These are phyloP conservation scores for Alligator mississippiensis DNA, from an alignment of 2,113 vertebrate genomes.

Conservation along the genomic window DNA sequence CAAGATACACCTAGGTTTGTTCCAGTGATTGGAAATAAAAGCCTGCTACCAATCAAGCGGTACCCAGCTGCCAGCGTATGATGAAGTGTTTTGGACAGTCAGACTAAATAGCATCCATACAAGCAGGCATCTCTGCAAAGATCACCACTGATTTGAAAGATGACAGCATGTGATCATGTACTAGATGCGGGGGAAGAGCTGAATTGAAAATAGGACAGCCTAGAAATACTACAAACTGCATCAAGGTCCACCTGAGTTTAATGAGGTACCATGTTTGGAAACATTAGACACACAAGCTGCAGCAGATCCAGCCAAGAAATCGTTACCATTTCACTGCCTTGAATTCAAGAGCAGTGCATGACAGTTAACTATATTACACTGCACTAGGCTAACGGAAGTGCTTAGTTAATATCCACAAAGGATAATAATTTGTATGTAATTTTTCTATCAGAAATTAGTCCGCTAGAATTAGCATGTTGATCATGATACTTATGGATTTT, in stretches of 20 bases:
- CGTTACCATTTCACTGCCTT: neutral
- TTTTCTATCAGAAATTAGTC: slow-evolving; percentile 24
- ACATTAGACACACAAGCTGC: fast-evolving
- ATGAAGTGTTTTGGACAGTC: neutral
- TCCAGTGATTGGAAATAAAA: neutral
- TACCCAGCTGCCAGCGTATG: neutral
- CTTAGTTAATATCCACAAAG: slow-evolving; percentile 5
- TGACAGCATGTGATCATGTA: neutral
- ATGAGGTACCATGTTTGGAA: neutral
- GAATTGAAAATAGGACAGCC: neutral
- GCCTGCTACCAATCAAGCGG: neutral
- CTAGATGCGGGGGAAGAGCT: neutral
- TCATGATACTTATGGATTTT: slow-evolving; percentile 19
- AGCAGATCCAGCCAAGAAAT: neutral
- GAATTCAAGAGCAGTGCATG: neutral
- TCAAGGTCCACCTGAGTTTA: neutral
- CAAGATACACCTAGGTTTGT: neutral
- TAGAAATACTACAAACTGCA: neutral
- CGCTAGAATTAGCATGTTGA: neutral
- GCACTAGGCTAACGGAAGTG: slow-evolving; percentile 40
- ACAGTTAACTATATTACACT: slow-evolving; percentile 35
- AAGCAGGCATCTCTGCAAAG: neutral
- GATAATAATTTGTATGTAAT: slow-evolving; percentile 19
- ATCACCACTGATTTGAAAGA: neutral
- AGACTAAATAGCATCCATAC: neutral